Conservation (phyloP, 2,888 invertebrate species). For the Cerceris ruficornis region DNA sequence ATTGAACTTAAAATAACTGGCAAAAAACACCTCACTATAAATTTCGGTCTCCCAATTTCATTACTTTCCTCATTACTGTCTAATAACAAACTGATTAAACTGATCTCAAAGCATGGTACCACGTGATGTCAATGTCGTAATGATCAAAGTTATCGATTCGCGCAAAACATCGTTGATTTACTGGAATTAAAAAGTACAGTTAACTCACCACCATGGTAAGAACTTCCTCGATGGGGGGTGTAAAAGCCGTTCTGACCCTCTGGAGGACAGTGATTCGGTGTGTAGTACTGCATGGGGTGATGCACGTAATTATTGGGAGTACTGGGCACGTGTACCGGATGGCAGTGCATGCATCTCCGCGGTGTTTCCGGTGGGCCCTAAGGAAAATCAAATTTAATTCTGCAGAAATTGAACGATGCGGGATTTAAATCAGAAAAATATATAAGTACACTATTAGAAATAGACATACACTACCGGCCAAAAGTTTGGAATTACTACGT, state of each 20-base stretch:
- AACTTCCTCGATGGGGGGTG: constrained; percentile 75
- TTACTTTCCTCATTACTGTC: too few species aligned
- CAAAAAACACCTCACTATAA: too few species aligned
- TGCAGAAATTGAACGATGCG: background rate
- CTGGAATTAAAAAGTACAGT: constrained; percentile 25
- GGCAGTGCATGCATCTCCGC: constrained; percentile 77
- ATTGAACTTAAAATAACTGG: too few species aligned
- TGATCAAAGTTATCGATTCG: too few species aligned
- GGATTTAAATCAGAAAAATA: background rate
- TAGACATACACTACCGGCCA: too few species aligned
- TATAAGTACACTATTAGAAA: background rate
- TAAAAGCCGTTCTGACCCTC: constrained; percentile 75
- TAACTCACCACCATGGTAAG: constrained; percentile 78
- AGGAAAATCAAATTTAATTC: constrained; percentile 36
- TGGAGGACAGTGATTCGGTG: constrained; percentile 73
- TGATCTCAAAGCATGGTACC: too few species aligned
- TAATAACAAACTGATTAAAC: too few species aligned
- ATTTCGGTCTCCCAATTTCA: too few species aligned
- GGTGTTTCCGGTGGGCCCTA: constrained; percentile 72
- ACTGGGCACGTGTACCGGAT: constrained; percentile 73
- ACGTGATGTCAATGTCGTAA: too few species aligned
- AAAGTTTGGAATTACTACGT: too few species aligned
- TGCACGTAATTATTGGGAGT: constrained; percentile 75
- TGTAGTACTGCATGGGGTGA: constrained; percentile 75
- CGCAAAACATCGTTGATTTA: too few species aligned